Evolutionary conservation across 2,888 invertebrate genomes (phyloP).

Genomic region (Zaprionus bogoriensis): DNA sequence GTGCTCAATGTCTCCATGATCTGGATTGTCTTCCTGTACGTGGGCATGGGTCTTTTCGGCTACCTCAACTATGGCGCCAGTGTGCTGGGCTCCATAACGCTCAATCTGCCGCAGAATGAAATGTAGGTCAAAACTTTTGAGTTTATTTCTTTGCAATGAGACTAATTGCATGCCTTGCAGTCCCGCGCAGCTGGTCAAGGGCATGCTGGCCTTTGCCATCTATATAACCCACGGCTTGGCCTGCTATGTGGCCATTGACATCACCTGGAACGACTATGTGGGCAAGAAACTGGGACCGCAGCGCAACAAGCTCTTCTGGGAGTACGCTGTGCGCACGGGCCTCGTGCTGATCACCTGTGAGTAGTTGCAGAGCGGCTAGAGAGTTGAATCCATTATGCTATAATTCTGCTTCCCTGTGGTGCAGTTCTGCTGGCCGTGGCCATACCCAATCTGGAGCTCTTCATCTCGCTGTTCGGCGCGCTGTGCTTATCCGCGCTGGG

Average conservation of each 20-base stretch:
- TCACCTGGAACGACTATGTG: conserved; percentile 93
- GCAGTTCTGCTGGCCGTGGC: conserved; percentile 92
- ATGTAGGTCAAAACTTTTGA: conserved; percentile 84
- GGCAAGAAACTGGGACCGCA: conserved; percentile 85
- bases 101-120: conserved; percentile 89
- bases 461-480: conserved; percentile 93
- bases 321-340: conserved; percentile 89
- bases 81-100: conserved; percentile 91
- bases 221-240: conserved; percentile 96
- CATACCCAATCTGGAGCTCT: conserved; percentile 92
- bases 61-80: conserved; percentile 91
- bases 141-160: background rate
- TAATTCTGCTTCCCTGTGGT: background rate
- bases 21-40: conserved; percentile 91
- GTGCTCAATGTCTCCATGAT: conserved; percentile 94
- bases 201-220: conserved; percentile 90
- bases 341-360: conserved; percentile 94
- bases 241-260: conserved; percentile 97
- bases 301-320: conserved; percentile 86
- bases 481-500: conserved; percentile 94
- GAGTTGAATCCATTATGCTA: background rate
- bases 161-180: conserved; percentile 82
- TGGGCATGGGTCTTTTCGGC: conserved; percentile 94
- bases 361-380: conserved; percentile 80
- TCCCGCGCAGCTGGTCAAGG: conserved; percentile 88